Percentiles rank a stretch among this genome's conserved stretches.
Evolutionary conservation across 1,140 invertebrate species (phyloP).

Genomic region (Trichonephila inaurata): DNA sequence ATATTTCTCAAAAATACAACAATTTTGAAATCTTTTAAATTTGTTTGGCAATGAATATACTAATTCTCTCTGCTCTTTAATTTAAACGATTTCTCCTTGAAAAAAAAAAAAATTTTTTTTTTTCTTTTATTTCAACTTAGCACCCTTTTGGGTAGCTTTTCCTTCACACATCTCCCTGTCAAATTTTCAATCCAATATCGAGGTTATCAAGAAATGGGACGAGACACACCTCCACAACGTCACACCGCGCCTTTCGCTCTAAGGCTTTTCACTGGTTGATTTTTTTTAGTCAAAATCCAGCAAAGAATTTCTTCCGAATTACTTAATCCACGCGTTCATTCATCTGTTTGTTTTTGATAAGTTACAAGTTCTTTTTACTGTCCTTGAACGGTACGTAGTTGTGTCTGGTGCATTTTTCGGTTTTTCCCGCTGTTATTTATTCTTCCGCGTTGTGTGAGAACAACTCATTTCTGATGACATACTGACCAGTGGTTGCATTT

Average conservation of each 20-base stretch:
- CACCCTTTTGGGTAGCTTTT: not conserved
- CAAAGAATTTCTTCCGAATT: not conserved
- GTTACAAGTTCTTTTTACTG: not conserved
- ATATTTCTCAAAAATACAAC: too few species aligned
- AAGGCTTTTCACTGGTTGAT: not conserved
- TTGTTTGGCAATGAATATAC: too few species aligned
- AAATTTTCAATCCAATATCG: not conserved
- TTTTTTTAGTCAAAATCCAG: not conserved
- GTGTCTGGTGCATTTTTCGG: not conserved
- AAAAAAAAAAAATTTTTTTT: too few species aligned
- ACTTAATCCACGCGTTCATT: not conserved
- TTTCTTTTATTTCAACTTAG: not conserved
- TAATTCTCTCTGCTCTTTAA: too few species aligned
- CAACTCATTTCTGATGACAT: not conserved
- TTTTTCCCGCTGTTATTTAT: not conserved
- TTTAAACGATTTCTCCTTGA: too few species aligned
- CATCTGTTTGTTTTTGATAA: not conserved
- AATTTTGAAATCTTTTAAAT: too few species aligned
- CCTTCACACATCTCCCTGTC: not conserved
- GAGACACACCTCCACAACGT: slow-evolving; percentile 19
- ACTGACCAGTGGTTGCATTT: not conserved
- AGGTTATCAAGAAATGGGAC: not conserved
- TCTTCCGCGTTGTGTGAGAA: not conserved
- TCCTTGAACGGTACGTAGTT: slow-evolving; percentile 16
- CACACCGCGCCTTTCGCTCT: not conserved